A percentile compares a stretch with the other conserved stretches of the same genome.
Conservation (phyloP, 2,113 vertebrate species). For the Cervus canadensis region DNA sequence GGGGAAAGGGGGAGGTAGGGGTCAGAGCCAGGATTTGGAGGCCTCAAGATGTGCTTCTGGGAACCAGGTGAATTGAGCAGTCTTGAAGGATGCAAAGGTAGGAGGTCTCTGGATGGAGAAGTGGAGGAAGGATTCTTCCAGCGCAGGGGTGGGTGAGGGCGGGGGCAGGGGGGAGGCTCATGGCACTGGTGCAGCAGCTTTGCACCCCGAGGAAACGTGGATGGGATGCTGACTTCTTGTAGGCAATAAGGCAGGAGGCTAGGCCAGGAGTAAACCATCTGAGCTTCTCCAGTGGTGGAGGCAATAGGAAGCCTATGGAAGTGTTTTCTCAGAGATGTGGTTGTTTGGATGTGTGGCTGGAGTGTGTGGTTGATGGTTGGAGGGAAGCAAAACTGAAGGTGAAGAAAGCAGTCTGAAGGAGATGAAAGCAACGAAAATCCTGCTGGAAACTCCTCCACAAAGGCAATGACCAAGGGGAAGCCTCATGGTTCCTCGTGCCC, state of each 20-base stretch:
- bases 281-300: not conserved
- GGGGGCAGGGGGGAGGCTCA: too few species aligned
- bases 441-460: not conserved
- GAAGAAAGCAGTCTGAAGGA: not conserved
- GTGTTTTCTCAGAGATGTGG: not conserved
- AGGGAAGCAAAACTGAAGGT: not conserved
- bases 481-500: not conserved
- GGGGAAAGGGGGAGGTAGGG: not conserved
- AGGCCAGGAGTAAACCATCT: not conserved
- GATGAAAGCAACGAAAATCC: not conserved
- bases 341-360: not conserved
- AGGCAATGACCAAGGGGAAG: not conserved
- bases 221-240: not conserved
- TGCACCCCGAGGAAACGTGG: rapidly evolving
- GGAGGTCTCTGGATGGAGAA: not conserved
- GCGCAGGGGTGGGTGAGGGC: not conserved
- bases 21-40: not conserved
- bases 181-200: not conserved
- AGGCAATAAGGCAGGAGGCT: not conserved
- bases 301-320: not conserved
- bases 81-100: not conserved
- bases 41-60: not conserved
- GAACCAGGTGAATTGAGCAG: not conserved
- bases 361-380: not conserved
- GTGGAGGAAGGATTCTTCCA: not conserved